phyloP scores from a whole-genome alignment of 2,113 vertebrate genomes.

The Tympanuchus pallidicinctus region DNA sequence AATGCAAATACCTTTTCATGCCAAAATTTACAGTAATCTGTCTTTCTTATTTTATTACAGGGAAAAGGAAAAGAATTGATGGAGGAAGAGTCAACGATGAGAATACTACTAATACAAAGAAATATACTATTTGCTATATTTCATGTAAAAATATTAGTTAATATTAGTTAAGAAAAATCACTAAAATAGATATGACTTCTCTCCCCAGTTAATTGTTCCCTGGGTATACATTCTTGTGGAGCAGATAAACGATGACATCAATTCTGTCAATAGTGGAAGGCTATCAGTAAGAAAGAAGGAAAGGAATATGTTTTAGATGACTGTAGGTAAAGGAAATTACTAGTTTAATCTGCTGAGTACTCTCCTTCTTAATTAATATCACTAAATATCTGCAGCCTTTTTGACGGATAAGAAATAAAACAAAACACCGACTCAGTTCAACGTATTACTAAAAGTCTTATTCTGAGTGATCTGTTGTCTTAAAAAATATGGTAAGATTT shows the following conservation, averaged over 20 bases:
- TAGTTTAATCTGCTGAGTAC: not conserved
- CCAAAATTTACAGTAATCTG: constrained; percentile 83
- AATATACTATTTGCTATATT: not conserved
- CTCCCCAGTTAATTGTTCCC: constrained; percentile 55
- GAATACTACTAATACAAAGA: constrained; percentile 19
- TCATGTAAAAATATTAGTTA: constrained; percentile 55
- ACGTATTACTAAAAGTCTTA: not conserved
- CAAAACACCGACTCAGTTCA: not conserved
- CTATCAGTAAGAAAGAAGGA: constrained; percentile 30
- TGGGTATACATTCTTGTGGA: constrained; percentile 56
- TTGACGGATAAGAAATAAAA: constrained; percentile 7
- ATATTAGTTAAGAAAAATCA: constrained; percentile 21
- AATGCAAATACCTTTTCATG: constrained; percentile 77
- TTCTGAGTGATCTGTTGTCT: not conserved
- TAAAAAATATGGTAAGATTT: constrained; percentile 28
- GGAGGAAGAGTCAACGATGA: constrained; percentile 50
- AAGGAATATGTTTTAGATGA: not conserved
- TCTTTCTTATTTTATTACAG: constrained; percentile 62
- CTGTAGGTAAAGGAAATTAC: not conserved
- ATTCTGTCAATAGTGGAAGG: constrained; percentile 38
- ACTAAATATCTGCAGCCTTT: not conserved
- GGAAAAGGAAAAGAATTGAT: not conserved
- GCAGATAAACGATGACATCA: constrained; percentile 55
- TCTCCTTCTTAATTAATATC: not conserved
- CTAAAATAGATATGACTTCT: constrained; percentile 57